Conservation (phyloP, 2,888 invertebrate species). For the Philereme transversata region DNA sequence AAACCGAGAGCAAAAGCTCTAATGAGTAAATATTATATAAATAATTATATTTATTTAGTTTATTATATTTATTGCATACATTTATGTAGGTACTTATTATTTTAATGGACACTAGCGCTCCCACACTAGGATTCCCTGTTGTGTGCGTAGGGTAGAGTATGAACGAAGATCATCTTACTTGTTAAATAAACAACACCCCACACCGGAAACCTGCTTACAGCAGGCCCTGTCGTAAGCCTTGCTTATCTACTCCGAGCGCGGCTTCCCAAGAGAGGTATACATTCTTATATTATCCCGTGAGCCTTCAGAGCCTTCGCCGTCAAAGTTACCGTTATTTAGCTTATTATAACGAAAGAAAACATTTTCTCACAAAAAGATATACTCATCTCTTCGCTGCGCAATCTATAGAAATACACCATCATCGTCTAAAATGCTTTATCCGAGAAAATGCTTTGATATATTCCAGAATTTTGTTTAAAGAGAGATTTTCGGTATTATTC, state of each 20-base stretch:
- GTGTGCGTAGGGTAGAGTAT: no score
- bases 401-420: slow-evolving; percentile 28
- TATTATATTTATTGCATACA: no score
- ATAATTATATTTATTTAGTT: no score
- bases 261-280: slow-evolving; percentile 17
- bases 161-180: no score
- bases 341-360: slow-evolving; percentile 26
- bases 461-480: slow-evolving; percentile 24
- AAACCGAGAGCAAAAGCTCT: no score
- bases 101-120: no score
- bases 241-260: slow-evolving; percentile 13
- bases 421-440: slow-evolving; percentile 24
- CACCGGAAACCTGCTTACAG: background rate
- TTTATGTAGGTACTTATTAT: no score
- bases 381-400: slow-evolving; percentile 8
- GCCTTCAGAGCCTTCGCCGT: slow-evolving; percentile 14
- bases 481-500: slow-evolving; percentile 24
- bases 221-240: background rate
- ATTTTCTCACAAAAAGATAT: slow-evolving; percentile 25
- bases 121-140: no score
- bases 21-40: no score
- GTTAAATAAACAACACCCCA: background rate
- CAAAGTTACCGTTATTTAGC: slow-evolving; percentile 28
- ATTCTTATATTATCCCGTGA: slow-evolving; percentile 22
- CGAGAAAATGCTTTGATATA: slow-evolving; percentile 26